Evolutionary conservation across 2,113 vertebrate genomes (phyloP).

Genomic region (Grantiella picta): DNA sequence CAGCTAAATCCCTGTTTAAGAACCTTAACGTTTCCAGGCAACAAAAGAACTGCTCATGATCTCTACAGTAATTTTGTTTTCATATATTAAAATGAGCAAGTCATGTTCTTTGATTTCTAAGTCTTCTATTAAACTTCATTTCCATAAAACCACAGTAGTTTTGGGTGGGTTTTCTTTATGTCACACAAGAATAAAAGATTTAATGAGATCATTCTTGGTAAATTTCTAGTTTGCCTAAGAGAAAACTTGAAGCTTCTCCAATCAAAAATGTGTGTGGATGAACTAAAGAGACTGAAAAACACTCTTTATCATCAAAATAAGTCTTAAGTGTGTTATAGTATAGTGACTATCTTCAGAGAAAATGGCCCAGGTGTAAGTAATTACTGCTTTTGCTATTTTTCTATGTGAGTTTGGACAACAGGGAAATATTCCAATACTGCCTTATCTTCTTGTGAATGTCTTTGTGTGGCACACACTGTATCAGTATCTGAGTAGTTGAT

Average conservation of each 20-base stretch:
- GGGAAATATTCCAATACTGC: background rate
- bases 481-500: background rate
- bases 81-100: background rate
- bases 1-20: background rate
- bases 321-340: background rate
- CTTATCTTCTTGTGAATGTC: background rate
- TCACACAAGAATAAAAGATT: background rate
- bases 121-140: background rate
- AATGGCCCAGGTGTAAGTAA: background rate
- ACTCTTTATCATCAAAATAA: background rate
- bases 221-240: background rate
- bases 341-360: background rate
- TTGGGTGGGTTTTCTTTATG: background rate
- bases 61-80: background rate
- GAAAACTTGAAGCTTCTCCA: background rate
- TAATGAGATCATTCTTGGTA: background rate
- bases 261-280: background rate
- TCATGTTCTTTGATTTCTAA: background rate
- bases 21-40: background rate
- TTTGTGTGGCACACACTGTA: background rate
- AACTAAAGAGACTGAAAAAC: background rate
- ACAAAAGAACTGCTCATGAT: background rate
- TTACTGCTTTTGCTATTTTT: background rate
- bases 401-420: background rate
- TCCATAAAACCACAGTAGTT: background rate